A percentile compares a stretch with the other conserved stretches of the same genome.
Evolutionary conservation across 1,140 invertebrate species (phyloP).

Genomic region (Platyscapa corneri): DNA sequence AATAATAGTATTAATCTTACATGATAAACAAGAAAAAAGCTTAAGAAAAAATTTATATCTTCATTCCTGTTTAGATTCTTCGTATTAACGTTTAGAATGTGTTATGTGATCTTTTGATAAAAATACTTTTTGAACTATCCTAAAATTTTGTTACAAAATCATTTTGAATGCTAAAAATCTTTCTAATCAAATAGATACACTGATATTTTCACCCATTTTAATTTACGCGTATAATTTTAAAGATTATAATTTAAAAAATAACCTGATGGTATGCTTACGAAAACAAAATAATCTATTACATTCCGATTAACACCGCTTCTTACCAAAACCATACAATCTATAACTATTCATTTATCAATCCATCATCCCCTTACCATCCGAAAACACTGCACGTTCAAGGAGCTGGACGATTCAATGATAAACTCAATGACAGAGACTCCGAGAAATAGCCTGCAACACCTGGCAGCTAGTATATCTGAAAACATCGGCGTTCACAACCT

Average conservation of each 20-base stretch:
- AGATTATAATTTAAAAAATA: too few species aligned
- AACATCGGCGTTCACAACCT: constrained; percentile 56
- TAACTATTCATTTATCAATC: neutral
- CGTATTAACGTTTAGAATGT: too few species aligned
- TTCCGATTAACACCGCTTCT: neutral
- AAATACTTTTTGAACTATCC: neutral
- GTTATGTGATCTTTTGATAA: too few species aligned
- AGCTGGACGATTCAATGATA: neutral
- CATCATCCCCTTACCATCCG: too few species aligned
- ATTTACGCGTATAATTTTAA: too few species aligned
- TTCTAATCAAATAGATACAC: too few species aligned
- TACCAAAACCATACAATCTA: neutral
- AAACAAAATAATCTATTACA: too few species aligned
- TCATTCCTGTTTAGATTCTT: neutral
- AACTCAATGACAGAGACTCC: neutral
- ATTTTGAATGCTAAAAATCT: too few species aligned
- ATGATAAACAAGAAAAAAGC: neutral
- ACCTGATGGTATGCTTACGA: too few species aligned
- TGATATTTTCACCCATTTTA: too few species aligned
- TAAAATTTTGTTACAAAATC: too few species aligned
- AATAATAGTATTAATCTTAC: neutral
- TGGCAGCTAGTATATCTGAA: constrained; percentile 43
- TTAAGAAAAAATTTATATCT: neutral
- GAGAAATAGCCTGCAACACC: neutral
- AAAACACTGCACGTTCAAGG: neutral